phyloP scores from a whole-genome alignment of 1,140 invertebrate genomes.

The Chelonus insularis region DNA sequence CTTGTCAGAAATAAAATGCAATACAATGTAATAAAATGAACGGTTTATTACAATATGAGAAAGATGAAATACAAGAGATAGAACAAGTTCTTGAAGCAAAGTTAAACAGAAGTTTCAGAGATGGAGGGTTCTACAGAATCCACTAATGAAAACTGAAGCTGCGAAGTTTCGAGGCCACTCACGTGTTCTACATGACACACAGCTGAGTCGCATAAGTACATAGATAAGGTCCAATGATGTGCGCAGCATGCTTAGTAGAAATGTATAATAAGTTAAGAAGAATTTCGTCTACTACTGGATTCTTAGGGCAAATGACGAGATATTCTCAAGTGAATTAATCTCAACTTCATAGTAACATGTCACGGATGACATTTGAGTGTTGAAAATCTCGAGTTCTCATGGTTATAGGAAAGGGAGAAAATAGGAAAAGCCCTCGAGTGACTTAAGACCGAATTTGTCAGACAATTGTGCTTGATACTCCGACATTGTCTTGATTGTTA shows the following conservation, averaged over 20 bases:
- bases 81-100: neutral
- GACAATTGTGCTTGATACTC: neutral
- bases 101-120: neutral
- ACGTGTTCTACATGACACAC: neutral
- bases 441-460: neutral
- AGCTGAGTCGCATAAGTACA: neutral
- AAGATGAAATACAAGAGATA: neutral
- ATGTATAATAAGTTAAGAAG: neutral
- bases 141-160: conserved; percentile 27
- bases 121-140: neutral
- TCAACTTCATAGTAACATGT: neutral
- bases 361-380: neutral
- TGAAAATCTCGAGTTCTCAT: neutral
- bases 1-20: neutral
- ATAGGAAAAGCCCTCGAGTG: neutral
- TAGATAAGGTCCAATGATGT: conserved; percentile 8
- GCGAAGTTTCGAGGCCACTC: conserved; percentile 21
- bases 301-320: neutral
- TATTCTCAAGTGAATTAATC: conserved; percentile 17
- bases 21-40: neutral
- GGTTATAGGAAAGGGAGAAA: neutral
- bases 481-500: neutral
- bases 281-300: neutral
- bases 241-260: neutral
- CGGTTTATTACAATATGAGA: neutral